Conservation (phyloP, 2,113 vertebrate genomes). For the Tyrannus savana region DNA sequence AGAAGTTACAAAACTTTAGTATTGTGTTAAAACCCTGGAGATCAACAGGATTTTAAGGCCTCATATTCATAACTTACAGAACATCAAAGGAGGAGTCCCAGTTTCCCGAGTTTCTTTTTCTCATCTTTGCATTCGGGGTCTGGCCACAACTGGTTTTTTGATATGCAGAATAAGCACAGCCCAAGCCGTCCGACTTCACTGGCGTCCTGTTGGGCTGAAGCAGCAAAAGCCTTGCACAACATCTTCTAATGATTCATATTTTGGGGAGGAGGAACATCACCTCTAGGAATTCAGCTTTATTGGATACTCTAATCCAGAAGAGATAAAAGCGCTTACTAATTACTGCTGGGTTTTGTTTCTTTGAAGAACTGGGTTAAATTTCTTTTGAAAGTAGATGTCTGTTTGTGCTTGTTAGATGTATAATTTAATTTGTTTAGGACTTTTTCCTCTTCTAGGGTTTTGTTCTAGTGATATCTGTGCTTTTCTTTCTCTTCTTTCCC, state of each 20-base stretch:
- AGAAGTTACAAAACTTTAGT: not conserved
- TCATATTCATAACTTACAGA: not conserved
- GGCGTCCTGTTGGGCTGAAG: not conserved
- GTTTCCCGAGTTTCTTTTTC: not conserved
- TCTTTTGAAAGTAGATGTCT: slow-evolving; percentile 44
- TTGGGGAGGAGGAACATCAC: slow-evolving; percentile 35
- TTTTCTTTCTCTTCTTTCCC: not conserved
- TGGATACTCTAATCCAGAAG: slow-evolving; percentile 29
- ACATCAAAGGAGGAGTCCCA: slow-evolving; percentile 6
- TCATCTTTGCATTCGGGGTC: not conserved
- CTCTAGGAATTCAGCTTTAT: slow-evolving; percentile 58
- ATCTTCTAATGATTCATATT: slow-evolving; percentile 9
- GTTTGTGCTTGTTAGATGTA: slow-evolving; percentile 54
- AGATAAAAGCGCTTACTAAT: slow-evolving; percentile 67
- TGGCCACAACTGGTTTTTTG: not conserved
- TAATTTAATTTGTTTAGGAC: slow-evolving; percentile 67
- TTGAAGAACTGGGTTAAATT: slow-evolving; percentile 65
- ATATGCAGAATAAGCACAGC: not conserved
- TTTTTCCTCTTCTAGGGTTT: not conserved
- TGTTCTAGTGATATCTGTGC: not conserved
- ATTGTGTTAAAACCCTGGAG: not conserved
- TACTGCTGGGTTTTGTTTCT: slow-evolving; percentile 63
- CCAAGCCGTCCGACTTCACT: not conserved
- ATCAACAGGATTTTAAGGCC: not conserved
- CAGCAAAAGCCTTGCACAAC: not conserved